Conservation (phyloP, 2,797 vertebrate genomes). For the Chaenodraco wilsoni region DNA sequence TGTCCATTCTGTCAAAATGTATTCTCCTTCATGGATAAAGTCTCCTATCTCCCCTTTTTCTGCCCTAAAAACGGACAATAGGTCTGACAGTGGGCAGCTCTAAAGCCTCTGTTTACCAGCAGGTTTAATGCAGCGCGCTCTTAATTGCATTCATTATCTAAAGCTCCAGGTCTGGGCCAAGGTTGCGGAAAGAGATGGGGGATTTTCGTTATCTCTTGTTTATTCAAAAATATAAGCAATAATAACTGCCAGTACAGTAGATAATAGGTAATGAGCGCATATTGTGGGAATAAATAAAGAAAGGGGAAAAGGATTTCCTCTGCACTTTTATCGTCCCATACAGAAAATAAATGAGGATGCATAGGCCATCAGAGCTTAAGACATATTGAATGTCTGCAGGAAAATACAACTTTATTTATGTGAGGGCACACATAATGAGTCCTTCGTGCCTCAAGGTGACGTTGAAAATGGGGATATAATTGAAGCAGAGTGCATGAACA, state of each 20-base stretch:
- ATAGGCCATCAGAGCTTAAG: conserved; percentile 69
- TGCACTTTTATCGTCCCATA: conserved; percentile 70
- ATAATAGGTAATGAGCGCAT: conserved; percentile 83
- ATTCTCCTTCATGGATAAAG: conserved; percentile 44
- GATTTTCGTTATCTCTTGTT: conserved; percentile 85
- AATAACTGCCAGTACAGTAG: conserved; percentile 76
- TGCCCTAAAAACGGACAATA: conserved; percentile 65
- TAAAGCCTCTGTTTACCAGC: conserved; percentile 79
- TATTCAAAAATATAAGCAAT: conserved; percentile 83
- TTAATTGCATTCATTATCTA: conserved; percentile 88
- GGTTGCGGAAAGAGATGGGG: conserved; percentile 77
- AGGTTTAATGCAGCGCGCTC: conserved; percentile 78
- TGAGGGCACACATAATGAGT: conserved; percentile 68
- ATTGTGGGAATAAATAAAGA: conserved; percentile 79
- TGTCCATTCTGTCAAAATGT: conserved; percentile 50
- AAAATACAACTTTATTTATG: conserved; percentile 73
- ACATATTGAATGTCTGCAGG: conserved; percentile 66
- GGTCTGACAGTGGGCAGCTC: conserved; percentile 67
- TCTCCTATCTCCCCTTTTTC: conserved; percentile 58
- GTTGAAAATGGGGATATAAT: conserved; percentile 67
- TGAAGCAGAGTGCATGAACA: conserved; percentile 61
- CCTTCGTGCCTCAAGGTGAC: conserved; percentile 55
- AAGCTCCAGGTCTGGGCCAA: conserved; percentile 80
- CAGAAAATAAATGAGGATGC: conserved; percentile 71
- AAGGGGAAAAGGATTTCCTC: conserved; percentile 72